Evolutionary conservation across 2,113 vertebrate species (phyloP).

Genomic region (Dermatemys mawii): DNA sequence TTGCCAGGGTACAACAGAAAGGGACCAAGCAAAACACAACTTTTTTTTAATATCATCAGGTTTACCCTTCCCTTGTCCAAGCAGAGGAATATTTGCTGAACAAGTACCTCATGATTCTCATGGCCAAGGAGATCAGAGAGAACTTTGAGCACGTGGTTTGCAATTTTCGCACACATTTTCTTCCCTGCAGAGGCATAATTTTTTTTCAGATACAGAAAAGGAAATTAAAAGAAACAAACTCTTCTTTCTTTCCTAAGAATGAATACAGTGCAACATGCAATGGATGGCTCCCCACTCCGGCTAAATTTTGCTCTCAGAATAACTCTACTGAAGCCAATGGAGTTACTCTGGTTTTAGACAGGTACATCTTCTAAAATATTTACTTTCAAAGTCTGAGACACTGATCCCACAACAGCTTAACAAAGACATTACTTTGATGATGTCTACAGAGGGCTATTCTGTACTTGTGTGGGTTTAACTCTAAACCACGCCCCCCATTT

Average conservation of each 20-base stretch:
- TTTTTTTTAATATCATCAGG: neutral
- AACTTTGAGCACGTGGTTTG: conserved; percentile 88
- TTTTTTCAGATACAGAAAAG: neutral
- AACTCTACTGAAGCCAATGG: neutral
- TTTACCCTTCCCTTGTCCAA: neutral
- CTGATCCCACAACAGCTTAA: neutral
- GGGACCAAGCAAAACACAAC: neutral
- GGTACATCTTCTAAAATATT: neutral
- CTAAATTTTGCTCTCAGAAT: neutral
- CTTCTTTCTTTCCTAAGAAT: neutral
- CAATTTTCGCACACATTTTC: conserved; percentile 87
- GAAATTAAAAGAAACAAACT: neutral
- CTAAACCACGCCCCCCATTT: neutral
- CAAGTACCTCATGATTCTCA: conserved; percentile 91
- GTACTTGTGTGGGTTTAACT: neutral
- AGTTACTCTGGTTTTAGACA: neutral
- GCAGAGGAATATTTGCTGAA: neutral
- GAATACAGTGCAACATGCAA: neutral
- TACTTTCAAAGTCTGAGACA: neutral
- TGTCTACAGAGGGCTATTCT: rapidly evolving
- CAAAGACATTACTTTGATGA: neutral
- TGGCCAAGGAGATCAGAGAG: conserved; percentile 94
- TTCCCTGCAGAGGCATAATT: conserved; percentile 82
- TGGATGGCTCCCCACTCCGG: neutral
- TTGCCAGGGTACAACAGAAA: neutral